A percentile compares a stretch with the other conserved stretches of the same genome.
Conservation (phyloP, 2,888 invertebrate species). For the Oligia fasciuncula region DNA sequence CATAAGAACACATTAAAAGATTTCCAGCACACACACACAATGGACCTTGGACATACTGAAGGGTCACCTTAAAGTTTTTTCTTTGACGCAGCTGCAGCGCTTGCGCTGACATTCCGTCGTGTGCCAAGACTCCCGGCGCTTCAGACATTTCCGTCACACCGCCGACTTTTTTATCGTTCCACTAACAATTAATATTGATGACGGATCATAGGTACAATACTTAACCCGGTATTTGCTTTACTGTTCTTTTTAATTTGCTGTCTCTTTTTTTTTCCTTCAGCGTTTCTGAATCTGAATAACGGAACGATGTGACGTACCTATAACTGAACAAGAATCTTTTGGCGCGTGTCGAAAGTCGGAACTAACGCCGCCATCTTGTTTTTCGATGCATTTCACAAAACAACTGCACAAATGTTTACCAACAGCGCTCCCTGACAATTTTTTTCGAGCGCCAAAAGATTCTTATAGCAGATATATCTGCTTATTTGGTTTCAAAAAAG, state of each 20-base stretch:
- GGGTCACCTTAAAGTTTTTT: conserved; percentile 56
- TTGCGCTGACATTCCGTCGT: conserved; percentile 78
- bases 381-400: not conserved
- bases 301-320: not conserved
- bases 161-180: conserved; percentile 64
- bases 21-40: conserved; percentile 12
- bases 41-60: conserved; percentile 47
- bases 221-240: conserved; percentile 50
- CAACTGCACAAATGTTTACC: not conserved
- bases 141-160: conserved; percentile 75
- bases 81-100: conserved; percentile 57
- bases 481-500: not conserved
- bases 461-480: not conserved
- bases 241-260: conserved; percentile 51
- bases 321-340: not conserved
- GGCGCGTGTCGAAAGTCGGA: not conserved
- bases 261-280: not conserved
- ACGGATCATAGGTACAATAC: conserved; percentile 43
- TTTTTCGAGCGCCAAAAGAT: not conserved
- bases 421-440: not conserved
- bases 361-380: not conserved
- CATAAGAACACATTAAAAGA: conserved; percentile 4
- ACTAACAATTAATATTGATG: conserved; percentile 80
- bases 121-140: conserved; percentile 72
- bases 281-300: conserved; percentile 4